Base-by-base conservation (phyloP, 2,888 invertebrate genomes). In the Aethes cnicana region DNA sequence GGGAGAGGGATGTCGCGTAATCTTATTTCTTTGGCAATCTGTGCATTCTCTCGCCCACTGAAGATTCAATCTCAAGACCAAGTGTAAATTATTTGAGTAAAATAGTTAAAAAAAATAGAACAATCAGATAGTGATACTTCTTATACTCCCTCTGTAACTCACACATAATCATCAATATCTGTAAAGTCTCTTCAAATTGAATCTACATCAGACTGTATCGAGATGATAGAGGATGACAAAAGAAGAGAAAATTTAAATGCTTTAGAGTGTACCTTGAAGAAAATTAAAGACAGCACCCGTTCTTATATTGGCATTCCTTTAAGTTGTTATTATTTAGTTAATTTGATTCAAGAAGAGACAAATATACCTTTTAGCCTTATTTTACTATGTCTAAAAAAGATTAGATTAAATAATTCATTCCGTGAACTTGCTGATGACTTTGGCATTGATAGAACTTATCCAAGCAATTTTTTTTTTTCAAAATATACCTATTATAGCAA, bases 131-230 rank as follows among this genome's bases (percentile, higher is more conserved):
- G n/a, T n/a, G n/a, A n/a, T n/a, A n/a, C n/a, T n/a, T 57, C 54
- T 42, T 56, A 52, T 28, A 53, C 52, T 14, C 56, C 54, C 16
- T 53, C 53, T 46, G 33, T 53, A 26, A 39, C 42, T 9, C 39
- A 20, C 8, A 26, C 11, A 33, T 47, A 53, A 41, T 52, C 46
- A 37, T 53, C 53, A 35, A 28, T 35, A 53, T 57, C 48, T 17
- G 26, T 26, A 32, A 43, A 12, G 48, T 58, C 54, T 54, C 21
- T 49, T 4, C 48, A 58, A 59, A 53, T 55, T 4, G 32, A 57
- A 44, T 57, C 48, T 20, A 18, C 55, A 26, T 60, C 58, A 12
- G 61, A 63, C 50, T 57, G 59, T 28, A 63, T 58, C 14, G 57
- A 58, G 16, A 18, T 59, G 18, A 39, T 55, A 28, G 47, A 54